Evolutionary conservation across 2,797 vertebrate species (phyloP).

Genomic region (Columba guinea): DNA sequence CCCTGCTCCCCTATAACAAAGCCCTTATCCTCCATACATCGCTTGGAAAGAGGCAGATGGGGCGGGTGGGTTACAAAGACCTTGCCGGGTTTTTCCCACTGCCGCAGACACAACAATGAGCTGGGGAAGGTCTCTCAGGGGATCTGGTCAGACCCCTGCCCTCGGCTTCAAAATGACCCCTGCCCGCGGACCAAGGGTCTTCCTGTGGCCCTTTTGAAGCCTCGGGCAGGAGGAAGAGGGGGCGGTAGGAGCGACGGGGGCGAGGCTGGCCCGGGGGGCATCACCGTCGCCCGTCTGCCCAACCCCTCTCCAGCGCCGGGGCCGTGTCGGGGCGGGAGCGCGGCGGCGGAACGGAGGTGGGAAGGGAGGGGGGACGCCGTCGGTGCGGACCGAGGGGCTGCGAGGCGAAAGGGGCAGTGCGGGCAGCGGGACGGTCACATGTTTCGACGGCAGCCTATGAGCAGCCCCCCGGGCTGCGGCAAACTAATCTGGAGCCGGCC

Average conservation of each 20-base stretch:
- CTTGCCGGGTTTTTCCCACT: background rate
- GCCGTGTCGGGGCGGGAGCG: background rate
- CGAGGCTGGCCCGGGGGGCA: background rate
- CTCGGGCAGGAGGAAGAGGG: background rate
- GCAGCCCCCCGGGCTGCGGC: constrained; percentile 46
- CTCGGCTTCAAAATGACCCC: background rate
- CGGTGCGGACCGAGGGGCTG: constrained; percentile 6
- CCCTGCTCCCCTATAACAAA: background rate
- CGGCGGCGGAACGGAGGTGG: constrained; percentile 8
- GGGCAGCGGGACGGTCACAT: constrained; percentile 72
- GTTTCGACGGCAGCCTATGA: constrained; percentile 71
- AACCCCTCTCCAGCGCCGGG: background rate
- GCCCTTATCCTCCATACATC: background rate
- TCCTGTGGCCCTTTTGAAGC: constrained; percentile 23
- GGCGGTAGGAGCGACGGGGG: background rate
- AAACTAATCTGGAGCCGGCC: constrained; percentile 73
- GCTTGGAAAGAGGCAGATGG: background rate
- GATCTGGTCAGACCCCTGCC: background rate
- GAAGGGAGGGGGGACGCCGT: background rate
- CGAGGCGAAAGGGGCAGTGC: constrained; percentile 53
- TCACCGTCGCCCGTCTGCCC: background rate
- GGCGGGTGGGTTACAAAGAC: background rate
- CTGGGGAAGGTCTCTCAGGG: background rate
- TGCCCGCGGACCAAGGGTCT: background rate
- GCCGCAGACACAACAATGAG: background rate